Percentiles rank a stretch among this genome's conserved stretches.
Evolutionary conservation across 53 echinoderm and acorn worm species (phyloP).

Genomic region (Arbacia lixula): DNA sequence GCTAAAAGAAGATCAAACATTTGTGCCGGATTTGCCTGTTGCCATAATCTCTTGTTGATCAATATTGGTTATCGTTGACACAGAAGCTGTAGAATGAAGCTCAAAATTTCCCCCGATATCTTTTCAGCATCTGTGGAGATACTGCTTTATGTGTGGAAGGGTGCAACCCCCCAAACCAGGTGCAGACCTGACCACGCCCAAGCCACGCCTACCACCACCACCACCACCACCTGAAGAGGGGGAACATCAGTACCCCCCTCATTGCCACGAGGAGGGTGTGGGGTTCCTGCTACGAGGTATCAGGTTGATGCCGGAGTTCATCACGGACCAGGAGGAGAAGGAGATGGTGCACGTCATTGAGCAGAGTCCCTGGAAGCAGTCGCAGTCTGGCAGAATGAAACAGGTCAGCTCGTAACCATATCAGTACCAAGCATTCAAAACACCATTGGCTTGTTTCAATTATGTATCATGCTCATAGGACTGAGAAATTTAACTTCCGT

Average conservation of each 20-base stretch:
- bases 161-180: conserved; percentile 60
- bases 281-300: conserved; percentile 70
- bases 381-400: conserved; percentile 90
- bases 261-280: conserved; percentile 33
- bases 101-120: not conserved
- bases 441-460: too few species aligned
- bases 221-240: not conserved
- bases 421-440: too few species aligned
- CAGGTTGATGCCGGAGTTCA: conserved; percentile 70
- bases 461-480: too few species aligned
- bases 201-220: too few species aligned
- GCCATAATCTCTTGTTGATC: too few species aligned
- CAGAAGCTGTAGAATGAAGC: too few species aligned
- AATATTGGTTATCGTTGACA: too few species aligned
- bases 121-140: conserved; percentile 57
- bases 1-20: too few species aligned
- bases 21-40: too few species aligned
- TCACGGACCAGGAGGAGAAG: conserved; percentile 69
- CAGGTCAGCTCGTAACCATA: conserved; percentile 80
- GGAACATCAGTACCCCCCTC: not conserved
- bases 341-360: conserved; percentile 73
- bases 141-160: conserved; percentile 73
- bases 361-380: conserved; percentile 77
- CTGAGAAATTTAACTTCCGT: too few species aligned
- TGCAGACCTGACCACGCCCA: too few species aligned